Evolutionary conservation across 2,888 invertebrate genomes (phyloP).

Genomic region (Zaprionus obscuricornis): DNA sequence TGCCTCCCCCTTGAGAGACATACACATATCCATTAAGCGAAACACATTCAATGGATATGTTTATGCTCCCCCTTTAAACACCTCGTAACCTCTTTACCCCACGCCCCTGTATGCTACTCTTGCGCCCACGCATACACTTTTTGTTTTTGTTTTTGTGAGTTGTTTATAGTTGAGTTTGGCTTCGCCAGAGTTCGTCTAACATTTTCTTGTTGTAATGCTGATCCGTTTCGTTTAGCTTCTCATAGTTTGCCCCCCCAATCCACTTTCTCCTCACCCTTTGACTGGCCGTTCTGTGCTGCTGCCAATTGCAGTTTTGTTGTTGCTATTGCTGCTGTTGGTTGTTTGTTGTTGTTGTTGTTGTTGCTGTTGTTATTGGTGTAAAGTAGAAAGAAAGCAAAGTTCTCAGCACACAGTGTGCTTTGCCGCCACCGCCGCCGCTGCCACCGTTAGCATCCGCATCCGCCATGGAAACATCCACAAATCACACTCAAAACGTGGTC

Average conservation of each 20-base stretch:
- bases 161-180: slow-evolving; percentile 46
- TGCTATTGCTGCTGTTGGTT: slow-evolving; percentile 9
- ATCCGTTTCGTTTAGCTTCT: slow-evolving; percentile 44
- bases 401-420: slow-evolving; percentile 35
- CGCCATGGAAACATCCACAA: slow-evolving; percentile 55
- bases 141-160: slow-evolving; percentile 24
- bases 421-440: too few relatives aligned
- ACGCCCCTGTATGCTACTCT: background rate
- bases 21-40: slow-evolving; percentile 23
- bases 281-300: too few relatives aligned
- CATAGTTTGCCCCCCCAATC: background rate
- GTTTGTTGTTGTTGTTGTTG: slow-evolving; percentile 24
- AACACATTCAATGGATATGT: slow-evolving; percentile 50
- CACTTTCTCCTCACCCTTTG: too few relatives aligned
- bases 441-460: slow-evolving; percentile 53
- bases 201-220: slow-evolving; percentile 40
- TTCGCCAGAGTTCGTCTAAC: slow-evolving; percentile 24
- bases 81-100: background rate
- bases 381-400: slow-evolving; percentile 48
- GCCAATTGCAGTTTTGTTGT: slow-evolving; percentile 40
- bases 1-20: slow-evolving; percentile 5
- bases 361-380: too few relatives aligned
- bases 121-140: background rate
- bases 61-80: slow-evolving; percentile 25
- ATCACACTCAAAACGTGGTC: slow-evolving; percentile 58